These are phyloP conservation scores for Pyrochroa serraticornis DNA, from an alignment of 2,888 invertebrate species.

Conservation along the genomic window DNA sequence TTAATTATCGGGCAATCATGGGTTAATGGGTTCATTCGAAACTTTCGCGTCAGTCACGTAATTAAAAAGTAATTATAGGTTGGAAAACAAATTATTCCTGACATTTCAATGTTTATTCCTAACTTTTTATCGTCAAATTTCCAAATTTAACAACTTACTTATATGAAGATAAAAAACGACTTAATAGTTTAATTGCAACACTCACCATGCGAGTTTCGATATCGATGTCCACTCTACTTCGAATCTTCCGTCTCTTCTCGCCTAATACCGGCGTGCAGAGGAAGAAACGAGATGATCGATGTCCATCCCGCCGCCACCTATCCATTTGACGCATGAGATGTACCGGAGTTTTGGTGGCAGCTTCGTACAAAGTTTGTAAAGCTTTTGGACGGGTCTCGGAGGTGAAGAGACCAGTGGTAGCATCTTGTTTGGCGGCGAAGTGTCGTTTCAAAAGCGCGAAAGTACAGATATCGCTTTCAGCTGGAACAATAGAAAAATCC, in stretches of 20 bases:
- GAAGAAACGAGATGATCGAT: constrained; percentile 72
- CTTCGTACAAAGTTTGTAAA: constrained; percentile 78
- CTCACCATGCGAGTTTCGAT: constrained; percentile 89
- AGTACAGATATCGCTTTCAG: constrained; percentile 89
- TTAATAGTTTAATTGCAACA: constrained; percentile 36
- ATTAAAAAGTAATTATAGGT: too few species aligned
- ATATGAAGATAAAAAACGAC: too few species aligned
- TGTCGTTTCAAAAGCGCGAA: constrained; percentile 82
- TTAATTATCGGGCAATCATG: too few species aligned
- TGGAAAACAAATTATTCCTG: too few species aligned
- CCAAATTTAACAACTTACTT: too few species aligned
- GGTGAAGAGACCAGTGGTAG: constrained; percentile 77
- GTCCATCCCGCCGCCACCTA: constrained; percentile 68
- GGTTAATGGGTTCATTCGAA: too few species aligned
- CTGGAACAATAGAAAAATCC: constrained; percentile 66
- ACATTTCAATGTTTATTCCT: too few species aligned
- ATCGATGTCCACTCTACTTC: constrained; percentile 76
- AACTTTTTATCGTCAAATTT: too few species aligned
- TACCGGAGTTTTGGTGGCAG: constrained; percentile 71
- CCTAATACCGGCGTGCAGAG: constrained; percentile 83
- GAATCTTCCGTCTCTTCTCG: constrained; percentile 70
- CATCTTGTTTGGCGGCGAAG: constrained; percentile 73
- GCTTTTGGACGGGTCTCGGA: constrained; percentile 75
- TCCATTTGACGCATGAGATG: constrained; percentile 71
- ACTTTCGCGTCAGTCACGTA: too few species aligned